These are phyloP conservation scores for Diplodus puntazzo DNA, from an alignment of 2,797 vertebrate genomes.

Conservation along the genomic window DNA sequence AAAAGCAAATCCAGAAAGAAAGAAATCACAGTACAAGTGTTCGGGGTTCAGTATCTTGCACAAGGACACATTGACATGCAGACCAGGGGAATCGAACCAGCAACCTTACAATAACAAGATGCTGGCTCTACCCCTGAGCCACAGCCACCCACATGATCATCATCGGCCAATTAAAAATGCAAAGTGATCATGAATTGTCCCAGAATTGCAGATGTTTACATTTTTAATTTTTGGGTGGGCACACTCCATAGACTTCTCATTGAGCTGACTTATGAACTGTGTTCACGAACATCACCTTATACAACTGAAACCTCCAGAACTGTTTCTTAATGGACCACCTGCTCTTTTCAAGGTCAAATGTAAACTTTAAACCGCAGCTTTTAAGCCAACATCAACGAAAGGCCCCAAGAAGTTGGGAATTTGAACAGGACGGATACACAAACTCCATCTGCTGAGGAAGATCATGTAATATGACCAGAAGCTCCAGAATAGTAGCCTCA, in stretches of 20 bases:
- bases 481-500: neutral
- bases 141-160: neutral
- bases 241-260: neutral
- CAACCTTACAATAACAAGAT: too few species aligned
- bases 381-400: neutral
- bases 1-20: neutral
- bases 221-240: neutral
- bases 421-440: neutral
- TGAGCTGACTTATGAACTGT: neutral
- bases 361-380: neutral
- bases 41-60: too few species aligned
- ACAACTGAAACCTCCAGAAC: neutral
- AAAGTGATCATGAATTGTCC: neutral
- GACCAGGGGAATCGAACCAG: too few species aligned
- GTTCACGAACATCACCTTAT: neutral
- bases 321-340: neutral
- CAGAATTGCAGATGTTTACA: neutral
- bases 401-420: neutral
- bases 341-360: neutral
- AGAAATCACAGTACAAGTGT: neutral
- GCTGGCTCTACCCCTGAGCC: too few species aligned
- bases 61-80: too few species aligned
- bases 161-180: neutral
- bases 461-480: neutral
- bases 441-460: conserved; percentile 7